These are phyloP conservation scores for Labia minor DNA, from an alignment of 2,888 invertebrate genomes.

Conservation along the genomic window DNA sequence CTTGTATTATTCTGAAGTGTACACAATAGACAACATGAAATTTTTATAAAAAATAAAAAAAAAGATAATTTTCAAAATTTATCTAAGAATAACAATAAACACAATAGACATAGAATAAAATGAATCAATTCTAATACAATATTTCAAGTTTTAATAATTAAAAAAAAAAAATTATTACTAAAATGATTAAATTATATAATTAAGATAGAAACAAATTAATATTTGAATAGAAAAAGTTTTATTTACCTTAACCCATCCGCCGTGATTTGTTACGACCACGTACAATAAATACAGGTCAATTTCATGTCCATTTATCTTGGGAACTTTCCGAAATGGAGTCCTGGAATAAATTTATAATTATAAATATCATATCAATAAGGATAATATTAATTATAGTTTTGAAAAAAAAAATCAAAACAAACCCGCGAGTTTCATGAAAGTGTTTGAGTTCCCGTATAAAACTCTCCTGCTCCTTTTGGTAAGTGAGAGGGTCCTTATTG, in stretches of 20 bases:
- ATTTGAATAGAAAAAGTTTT: no score
- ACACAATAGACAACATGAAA: no score
- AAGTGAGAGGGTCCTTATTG: slow-evolving; percentile 60
- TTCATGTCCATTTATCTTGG: slow-evolving; percentile 77
- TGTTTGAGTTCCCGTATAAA: slow-evolving; percentile 77
- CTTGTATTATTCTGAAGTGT: no score
- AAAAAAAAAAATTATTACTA: not conserved
- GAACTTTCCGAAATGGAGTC: slow-evolving; percentile 55
- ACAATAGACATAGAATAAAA: no score
- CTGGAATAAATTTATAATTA: slow-evolving; percentile 45
- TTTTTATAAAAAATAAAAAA: no score
- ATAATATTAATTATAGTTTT: no score
- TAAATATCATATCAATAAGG: no score
- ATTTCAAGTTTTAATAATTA: no score
- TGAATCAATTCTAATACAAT: no score
- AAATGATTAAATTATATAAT: no score
- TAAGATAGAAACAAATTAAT: not conserved
- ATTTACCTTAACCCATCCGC: slow-evolving; percentile 88
- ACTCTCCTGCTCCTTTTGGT: slow-evolving; percentile 63
- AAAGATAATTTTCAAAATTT: no score
- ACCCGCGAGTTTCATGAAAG: slow-evolving; percentile 89
- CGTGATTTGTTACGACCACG: slow-evolving; percentile 78
- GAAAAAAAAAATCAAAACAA: slow-evolving; percentile 41
- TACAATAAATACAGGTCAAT: slow-evolving; percentile 88
- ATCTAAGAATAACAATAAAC: no score